Evolutionary conservation across 2,113 vertebrate genomes (phyloP), one percentile per base, ranked within the genome.

Genomic region (Phrynocephalus versicolor): DNA sequence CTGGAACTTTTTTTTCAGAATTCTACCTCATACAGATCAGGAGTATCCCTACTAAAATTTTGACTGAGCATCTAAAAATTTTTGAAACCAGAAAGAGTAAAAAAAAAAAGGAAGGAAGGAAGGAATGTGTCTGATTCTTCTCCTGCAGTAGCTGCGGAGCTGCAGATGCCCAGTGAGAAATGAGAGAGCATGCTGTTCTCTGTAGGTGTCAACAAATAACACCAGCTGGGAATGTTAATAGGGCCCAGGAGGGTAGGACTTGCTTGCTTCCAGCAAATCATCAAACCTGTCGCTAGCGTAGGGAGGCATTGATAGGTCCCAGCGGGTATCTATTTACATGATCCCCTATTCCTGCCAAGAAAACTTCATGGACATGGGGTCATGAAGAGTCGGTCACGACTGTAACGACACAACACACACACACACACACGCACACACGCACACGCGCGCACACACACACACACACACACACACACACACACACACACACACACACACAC

Each of bases 151-250:
- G 62, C 27, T 71, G 35, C 70, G 30, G 12, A 64, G 12, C 21
- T 14, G 18, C 0, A 39, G n/a, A 65, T 39, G 12, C n/a, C 0
- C 0, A 41, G 1, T 5, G 75, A 55, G 60, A 79, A 23, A 65
- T 23, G 2, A n/a, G n/a, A n/a, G n/a, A 30, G 57, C 33, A 37
- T 18, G 15, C 45, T 21, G 79, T 8, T 25, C 41, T 65, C 75
- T 57, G 83, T 76, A 81, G 88, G 82, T 80, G 73, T 64, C 57
- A 33, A 75, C 27, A 51, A 73, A 72, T 2, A 0, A 58, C 15
- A 23, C 60, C 35, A 45, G 88, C 78, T 67, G 87, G 33, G 45
- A 35, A 37, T 0, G 13, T 35, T 79, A 10, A 76, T 67, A 27
- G 82, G 60, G 18, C 67, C 37, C 74, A 51, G 21, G n/a, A 74